A percentile compares a stretch with the other conserved stretches of the same genome.
Conservation (phyloP, 1,140 invertebrate genomes). For the Neoseiulus cucumeris region DNA sequence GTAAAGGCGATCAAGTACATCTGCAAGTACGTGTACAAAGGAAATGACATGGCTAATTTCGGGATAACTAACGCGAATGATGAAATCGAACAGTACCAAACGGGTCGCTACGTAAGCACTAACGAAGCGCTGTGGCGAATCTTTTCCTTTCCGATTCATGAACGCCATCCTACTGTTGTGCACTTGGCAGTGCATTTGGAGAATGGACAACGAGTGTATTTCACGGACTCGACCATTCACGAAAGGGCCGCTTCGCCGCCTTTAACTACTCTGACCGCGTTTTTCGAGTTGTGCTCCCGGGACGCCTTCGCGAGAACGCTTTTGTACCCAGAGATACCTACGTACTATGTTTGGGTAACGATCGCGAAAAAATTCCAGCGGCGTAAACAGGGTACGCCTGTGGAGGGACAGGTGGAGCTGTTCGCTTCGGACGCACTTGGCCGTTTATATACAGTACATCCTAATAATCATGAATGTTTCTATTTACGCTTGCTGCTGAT, state of each 20-base stretch:
- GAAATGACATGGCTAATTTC: conserved; percentile 20
- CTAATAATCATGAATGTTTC: conserved; percentile 23
- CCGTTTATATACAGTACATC: conserved; percentile 24
- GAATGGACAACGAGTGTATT: no score
- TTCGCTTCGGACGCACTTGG: conserved; percentile 20
- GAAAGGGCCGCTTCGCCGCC: no score
- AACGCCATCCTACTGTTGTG: not conserved
- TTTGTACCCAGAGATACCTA: no score
- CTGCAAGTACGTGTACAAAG: conserved; percentile 22
- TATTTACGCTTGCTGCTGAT: conserved; percentile 21
- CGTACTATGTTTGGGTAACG: conserved; percentile 27
- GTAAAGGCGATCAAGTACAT: conserved; percentile 33
- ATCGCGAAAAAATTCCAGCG: conserved; percentile 20
- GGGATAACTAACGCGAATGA: not conserved
- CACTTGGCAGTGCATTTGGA: conserved; percentile 8
- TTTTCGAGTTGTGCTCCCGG: conserved; percentile 15
- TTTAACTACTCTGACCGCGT: not conserved
- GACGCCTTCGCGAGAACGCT: no score
- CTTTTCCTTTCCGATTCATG: conserved; percentile 5
- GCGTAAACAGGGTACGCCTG: conserved; percentile 22
- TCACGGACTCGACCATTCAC: no score
- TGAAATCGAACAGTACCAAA: conserved; percentile 16
- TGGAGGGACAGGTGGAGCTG: conserved; percentile 18
- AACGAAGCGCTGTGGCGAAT: conserved; percentile 17
- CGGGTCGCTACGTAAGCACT: conserved; percentile 16